Conservation (phyloP, 2,888 invertebrate species). For the Sepioteuthis lessoniana region DNA sequence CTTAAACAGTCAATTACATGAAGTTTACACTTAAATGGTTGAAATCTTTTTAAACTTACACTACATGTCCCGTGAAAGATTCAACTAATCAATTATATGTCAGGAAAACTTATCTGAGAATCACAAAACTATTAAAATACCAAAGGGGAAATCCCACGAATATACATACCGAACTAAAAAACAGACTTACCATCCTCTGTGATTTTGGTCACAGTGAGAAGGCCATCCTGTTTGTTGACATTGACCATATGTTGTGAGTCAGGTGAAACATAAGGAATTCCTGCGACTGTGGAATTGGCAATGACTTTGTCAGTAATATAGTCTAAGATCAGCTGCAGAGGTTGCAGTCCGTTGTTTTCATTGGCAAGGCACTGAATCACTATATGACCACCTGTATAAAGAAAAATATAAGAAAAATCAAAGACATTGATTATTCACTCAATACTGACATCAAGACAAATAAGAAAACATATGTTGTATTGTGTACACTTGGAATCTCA, state of each 20-base stretch:
- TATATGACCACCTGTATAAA: conserved; percentile 81
- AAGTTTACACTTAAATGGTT: too few relatives aligned
- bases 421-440: not conserved
- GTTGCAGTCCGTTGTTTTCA: conserved; percentile 78
- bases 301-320: conserved; percentile 80
- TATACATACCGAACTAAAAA: not conserved
- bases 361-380: conserved; percentile 80
- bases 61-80: too few relatives aligned
- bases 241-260: conserved; percentile 83
- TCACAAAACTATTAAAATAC: too few relatives aligned
- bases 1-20: too few relatives aligned
- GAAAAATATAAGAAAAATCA: not conserved
- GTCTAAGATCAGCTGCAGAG: conserved; percentile 81
- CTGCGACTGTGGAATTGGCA: conserved; percentile 60
- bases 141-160: too few relatives aligned
- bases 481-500: too few relatives aligned
- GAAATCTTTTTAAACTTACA: too few relatives aligned
- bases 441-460: not conserved
- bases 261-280: conserved; percentile 81
- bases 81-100: too few relatives aligned
- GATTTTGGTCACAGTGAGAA: conserved; percentile 81
- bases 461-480: too few relatives aligned
- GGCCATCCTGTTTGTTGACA: conserved; percentile 78
- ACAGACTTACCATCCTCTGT: conserved; percentile 78
- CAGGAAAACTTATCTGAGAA: too few relatives aligned